A percentile compares a stretch with the other conserved stretches of the same genome.
Conservation (phyloP, 37 sponge, comb jelly and placozoan species). For the Spongilla lacustris region DNA sequence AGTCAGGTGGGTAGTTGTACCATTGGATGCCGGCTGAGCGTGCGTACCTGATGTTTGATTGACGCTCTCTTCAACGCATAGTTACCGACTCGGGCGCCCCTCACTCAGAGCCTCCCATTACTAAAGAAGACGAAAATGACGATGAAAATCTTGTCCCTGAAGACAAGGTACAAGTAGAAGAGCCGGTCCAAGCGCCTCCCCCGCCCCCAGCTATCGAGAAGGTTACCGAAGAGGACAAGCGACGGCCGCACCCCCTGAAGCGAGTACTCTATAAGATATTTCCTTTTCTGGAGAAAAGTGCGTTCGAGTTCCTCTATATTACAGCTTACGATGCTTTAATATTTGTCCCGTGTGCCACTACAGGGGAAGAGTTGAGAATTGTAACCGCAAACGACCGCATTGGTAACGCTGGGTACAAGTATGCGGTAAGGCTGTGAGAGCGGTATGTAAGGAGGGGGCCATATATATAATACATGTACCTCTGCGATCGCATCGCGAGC, state of each 20-base stretch:
- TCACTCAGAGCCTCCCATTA: background rate
- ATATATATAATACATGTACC: too few species aligned
- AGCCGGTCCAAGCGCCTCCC: background rate
- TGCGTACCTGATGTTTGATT: too few species aligned
- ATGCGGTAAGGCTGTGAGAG: conserved; percentile 56
- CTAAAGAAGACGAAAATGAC: background rate
- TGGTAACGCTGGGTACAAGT: conserved; percentile 66
- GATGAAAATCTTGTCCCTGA: background rate
- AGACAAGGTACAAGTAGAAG: background rate
- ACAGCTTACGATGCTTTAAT: background rate
- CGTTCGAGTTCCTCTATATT: background rate
- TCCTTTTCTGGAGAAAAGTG: background rate
- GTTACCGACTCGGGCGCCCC: background rate
- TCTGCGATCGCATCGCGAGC: too few species aligned
- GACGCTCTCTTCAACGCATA: too few species aligned
- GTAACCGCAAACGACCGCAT: conserved; percentile 59
- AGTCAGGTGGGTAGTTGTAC: background rate
- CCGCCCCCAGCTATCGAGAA: background rate
- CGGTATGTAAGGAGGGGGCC: too few species aligned
- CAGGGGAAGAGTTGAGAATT: conserved; percentile 55
- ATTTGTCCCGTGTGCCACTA: background rate
- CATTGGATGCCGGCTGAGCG: too few species aligned
- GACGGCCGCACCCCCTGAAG: background rate
- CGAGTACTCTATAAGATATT: background rate
- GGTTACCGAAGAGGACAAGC: background rate